These are phyloP conservation scores for Orussus abietinus DNA, from an alignment of 1,140 invertebrate genomes.

Conservation along the genomic window DNA sequence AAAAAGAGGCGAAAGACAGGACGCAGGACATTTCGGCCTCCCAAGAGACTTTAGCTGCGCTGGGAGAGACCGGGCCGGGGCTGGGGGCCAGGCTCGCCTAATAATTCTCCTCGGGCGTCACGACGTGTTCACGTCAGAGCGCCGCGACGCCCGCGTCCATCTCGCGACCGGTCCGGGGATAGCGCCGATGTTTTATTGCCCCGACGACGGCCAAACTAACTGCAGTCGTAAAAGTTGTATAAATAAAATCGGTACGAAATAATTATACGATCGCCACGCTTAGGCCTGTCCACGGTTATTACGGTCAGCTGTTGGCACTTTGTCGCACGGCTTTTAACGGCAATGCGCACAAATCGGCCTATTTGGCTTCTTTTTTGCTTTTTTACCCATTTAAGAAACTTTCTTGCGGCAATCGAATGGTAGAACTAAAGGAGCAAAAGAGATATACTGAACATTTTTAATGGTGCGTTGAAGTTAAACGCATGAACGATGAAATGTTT, in stretches of 20 bases:
- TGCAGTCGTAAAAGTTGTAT: conserved; percentile 36
- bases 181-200: conserved; percentile 21
- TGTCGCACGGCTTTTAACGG: conserved; percentile 25
- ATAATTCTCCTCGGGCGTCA: conserved; percentile 43
- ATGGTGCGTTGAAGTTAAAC: too few species aligned
- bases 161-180: conserved; percentile 20
- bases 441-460: too few species aligned
- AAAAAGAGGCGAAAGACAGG: conserved; percentile 5
- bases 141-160: conserved; percentile 44
- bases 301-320: conserved; percentile 33
- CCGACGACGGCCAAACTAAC: conserved; percentile 23
- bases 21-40: conserved; percentile 8
- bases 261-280: conserved; percentile 20
- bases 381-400: too few species aligned
- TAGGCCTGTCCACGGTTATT: conserved; percentile 3
- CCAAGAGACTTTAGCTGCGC: conserved; percentile 9
- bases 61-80: too few species aligned
- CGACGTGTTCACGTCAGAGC: conserved; percentile 45
- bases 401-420: too few species aligned
- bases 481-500: too few species aligned
- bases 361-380: too few species aligned
- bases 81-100: conserved; percentile 33
- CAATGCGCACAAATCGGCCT: too few species aligned
- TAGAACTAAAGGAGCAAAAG: too few species aligned
- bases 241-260: conserved; percentile 35